phyloP scores from a whole-genome alignment of 2,113 vertebrate genomes.

The Gobiocypris rarus region DNA sequence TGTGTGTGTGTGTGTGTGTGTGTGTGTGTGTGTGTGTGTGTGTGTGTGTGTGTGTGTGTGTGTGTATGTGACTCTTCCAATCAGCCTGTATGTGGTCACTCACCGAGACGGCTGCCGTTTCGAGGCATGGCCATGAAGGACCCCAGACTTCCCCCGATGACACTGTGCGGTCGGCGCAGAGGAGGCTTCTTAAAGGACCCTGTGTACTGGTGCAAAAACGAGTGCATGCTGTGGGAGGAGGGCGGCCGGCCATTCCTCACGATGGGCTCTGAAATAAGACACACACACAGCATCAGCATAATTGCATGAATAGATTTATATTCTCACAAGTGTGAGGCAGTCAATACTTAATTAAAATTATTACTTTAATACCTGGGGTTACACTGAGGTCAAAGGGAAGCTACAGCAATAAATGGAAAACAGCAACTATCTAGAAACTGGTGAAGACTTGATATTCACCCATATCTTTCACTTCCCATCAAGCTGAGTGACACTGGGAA shows the following conservation, averaged over 20 bases:
- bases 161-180: slow-evolving; percentile 87
- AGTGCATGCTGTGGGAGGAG: slow-evolving; percentile 91
- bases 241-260: slow-evolving; percentile 90
- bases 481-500: not conserved
- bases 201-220: slow-evolving; percentile 90
- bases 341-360: not conserved
- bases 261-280: slow-evolving; percentile 78
- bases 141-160: slow-evolving; percentile 88
- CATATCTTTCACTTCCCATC: slow-evolving; percentile 7
- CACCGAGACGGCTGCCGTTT: slow-evolving; percentile 90
- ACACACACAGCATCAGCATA: slow-evolving; percentile 30
- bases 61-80: not conserved
- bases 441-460: not conserved
- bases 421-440: not conserved
- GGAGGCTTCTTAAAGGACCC: slow-evolving; percentile 92
- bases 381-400: not conserved
- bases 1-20: too few species aligned
- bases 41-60: too few species aligned
- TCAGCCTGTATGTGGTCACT: slow-evolving; percentile 54
- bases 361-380: not conserved
- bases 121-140: slow-evolving; percentile 92
- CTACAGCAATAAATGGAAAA: not conserved
- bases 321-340: not conserved
- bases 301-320: slow-evolving; percentile 29
- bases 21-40: too few species aligned